Conservation (phyloP, 2,888 invertebrate genomes). For the Ophion costatus region DNA sequence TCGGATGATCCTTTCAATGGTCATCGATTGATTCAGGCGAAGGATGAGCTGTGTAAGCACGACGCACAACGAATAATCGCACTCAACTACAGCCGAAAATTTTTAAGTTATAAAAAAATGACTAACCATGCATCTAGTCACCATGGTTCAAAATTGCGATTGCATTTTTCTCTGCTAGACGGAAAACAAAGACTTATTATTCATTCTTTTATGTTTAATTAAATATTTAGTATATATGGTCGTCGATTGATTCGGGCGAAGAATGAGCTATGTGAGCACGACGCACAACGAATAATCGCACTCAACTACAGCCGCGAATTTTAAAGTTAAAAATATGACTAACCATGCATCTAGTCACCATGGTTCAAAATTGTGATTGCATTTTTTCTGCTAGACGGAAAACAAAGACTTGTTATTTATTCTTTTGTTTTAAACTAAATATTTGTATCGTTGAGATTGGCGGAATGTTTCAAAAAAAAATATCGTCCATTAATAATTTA, state of each 20-base stretch:
- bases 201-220: neutral
- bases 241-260: neutral
- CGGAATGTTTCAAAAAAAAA: no score
- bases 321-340: no score
- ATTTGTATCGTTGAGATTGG: no score
- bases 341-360: no score
- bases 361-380: no score
- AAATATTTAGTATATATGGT: neutral
- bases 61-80: conserved; percentile 2
- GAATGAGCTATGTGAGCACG: conserved; percentile 1
- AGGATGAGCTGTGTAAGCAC: conserved; percentile 4
- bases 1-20: no score
- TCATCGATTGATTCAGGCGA: neutral
- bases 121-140: neutral
- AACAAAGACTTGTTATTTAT: no score
- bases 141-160: conserved; percentile 6
- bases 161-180: neutral
- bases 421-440: no score
- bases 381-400: no score
- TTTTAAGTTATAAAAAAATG: neutral
- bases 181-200: neutral
- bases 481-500: no score
- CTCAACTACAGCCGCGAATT: neutral
- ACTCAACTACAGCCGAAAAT: conserved; percentile 2
- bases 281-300: conserved; percentile 4